Percentiles rank a stretch among this genome's conserved stretches.
phyloP scores from a whole-genome alignment of 2,113 vertebrate genomes.

The Nerophis lumbriciformis region DNA sequence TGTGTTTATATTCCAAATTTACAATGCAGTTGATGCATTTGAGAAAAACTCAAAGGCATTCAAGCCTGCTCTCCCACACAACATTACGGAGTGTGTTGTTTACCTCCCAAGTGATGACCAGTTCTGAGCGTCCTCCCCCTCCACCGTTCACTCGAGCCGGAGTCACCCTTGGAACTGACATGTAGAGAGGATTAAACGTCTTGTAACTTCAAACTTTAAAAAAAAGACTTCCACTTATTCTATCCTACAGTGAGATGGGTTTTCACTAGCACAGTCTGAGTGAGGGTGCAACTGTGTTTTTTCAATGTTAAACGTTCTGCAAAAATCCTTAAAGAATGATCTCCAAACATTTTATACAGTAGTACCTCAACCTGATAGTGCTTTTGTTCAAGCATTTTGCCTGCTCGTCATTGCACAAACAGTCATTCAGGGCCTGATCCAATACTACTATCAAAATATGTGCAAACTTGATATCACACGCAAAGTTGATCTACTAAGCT shows the following conservation, averaged over 20 bases:
- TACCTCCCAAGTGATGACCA: slow-evolving; percentile 98
- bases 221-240: not conserved
- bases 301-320: no score
- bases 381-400: not conserved
- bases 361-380: no score
- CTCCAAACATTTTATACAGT: no score
- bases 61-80: not conserved
- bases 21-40: not conserved
- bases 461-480: no score
- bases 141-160: slow-evolving; percentile 89
- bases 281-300: not conserved
- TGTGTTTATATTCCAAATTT: not conserved
- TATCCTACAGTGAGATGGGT: not conserved
- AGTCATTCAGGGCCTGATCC: no score
- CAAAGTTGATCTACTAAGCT: no score
- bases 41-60: not conserved
- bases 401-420: slow-evolving; percentile 3
- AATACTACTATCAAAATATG: no score
- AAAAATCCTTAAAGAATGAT: no score
- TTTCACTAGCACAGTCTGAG: not conserved
- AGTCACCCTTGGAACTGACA: slow-evolving; percentile 84
- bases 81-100: slow-evolving; percentile 37
- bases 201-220: not conserved
- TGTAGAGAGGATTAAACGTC: not conserved
- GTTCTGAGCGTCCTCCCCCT: slow-evolving; percentile 87